These are phyloP conservation scores for Zaprionus nigranus DNA, from an alignment of 1,140 invertebrate genomes.

Conservation along the genomic window DNA sequence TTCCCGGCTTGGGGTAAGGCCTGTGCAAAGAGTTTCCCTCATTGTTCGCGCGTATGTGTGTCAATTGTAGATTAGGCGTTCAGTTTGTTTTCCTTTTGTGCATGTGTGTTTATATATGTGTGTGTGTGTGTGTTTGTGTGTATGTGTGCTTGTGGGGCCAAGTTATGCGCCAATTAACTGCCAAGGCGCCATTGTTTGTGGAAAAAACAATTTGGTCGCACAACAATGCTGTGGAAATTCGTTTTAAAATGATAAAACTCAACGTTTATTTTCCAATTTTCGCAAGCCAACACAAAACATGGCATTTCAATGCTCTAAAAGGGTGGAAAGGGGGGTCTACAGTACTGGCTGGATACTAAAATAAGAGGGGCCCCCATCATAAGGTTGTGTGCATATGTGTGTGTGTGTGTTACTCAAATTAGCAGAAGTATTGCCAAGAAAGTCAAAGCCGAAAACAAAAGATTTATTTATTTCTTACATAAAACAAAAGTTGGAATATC, in stretches of 20 bases:
- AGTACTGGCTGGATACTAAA: not conserved
- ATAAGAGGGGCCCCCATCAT: not conserved
- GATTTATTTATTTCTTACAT: not conserved
- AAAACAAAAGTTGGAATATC: not conserved
- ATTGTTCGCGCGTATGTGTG: constrained; percentile 74
- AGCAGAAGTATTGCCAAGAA: not conserved
- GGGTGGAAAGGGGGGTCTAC: not conserved
- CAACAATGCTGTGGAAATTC: constrained; percentile 35
- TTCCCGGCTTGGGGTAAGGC: not conserved
- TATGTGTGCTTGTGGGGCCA: constrained; percentile 43
- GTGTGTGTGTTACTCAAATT: constrained; percentile 4
- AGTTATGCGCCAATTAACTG: constrained; percentile 65
- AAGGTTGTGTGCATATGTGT: not conserved
- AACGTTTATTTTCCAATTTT: constrained; percentile 12
- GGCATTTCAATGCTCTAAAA: not conserved
- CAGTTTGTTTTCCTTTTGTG: constrained; percentile 51
- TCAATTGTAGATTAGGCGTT: constrained; percentile 77
- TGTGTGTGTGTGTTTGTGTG: constrained; percentile 22
- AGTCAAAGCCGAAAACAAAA: not conserved
- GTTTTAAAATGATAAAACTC: constrained; percentile 37
- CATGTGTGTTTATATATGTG: constrained; percentile 20
- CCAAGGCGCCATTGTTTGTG: constrained; percentile 55
- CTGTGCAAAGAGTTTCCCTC: constrained; percentile 51
- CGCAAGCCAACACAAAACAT: constrained; percentile 3
- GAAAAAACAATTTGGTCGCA: constrained; percentile 43